Conservation (phyloP, 2,113 vertebrate species). For the Hyla sarda region DNA sequence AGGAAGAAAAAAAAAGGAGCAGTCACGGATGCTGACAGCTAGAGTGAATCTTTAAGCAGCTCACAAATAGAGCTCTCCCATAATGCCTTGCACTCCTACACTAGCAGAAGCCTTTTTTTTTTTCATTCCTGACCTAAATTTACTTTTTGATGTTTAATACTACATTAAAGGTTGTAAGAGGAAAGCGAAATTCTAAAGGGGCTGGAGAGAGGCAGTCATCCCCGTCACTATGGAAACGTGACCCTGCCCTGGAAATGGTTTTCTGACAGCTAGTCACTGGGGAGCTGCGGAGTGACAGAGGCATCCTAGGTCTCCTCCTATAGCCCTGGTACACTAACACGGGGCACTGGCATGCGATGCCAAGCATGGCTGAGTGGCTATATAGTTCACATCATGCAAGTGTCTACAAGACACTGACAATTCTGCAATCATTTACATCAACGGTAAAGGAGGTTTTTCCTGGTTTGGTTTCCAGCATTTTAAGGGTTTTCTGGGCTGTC, state of each 20-base stretch:
- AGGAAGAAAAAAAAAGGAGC: slow-evolving; percentile 65
- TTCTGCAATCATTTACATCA: too few relatives aligned
- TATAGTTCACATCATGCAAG: slow-evolving; percentile 62
- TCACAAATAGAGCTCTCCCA: slow-evolving; percentile 78
- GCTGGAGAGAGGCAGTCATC: slow-evolving; percentile 63
- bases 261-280: slow-evolving; percentile 67
- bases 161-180: slow-evolving; percentile 56
- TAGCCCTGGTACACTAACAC: too few relatives aligned
- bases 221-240: slow-evolving; percentile 69
- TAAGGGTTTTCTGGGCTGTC: too few relatives aligned
- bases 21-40: slow-evolving; percentile 80
- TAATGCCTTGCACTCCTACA: slow-evolving; percentile 73
- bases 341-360: slow-evolving; percentile 63
- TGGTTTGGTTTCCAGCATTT: too few relatives aligned
- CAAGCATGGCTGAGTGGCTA: slow-evolving; percentile 66
- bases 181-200: slow-evolving; percentile 12
- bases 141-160: slow-evolving; percentile 68
- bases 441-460: too few relatives aligned
- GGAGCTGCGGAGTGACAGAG: slow-evolving; percentile 61
- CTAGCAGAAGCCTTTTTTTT: slow-evolving; percentile 67
- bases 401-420: neutral
- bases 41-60: slow-evolving; percentile 74
- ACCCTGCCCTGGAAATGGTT: slow-evolving; percentile 59
- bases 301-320: too few relatives aligned
- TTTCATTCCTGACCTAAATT: slow-evolving; percentile 77